Percentiles rank a stretch among this genome's conserved stretches.
phyloP scores from a whole-genome alignment of 64 coral and sea anemone species.

The Porites australiensis region DNA sequence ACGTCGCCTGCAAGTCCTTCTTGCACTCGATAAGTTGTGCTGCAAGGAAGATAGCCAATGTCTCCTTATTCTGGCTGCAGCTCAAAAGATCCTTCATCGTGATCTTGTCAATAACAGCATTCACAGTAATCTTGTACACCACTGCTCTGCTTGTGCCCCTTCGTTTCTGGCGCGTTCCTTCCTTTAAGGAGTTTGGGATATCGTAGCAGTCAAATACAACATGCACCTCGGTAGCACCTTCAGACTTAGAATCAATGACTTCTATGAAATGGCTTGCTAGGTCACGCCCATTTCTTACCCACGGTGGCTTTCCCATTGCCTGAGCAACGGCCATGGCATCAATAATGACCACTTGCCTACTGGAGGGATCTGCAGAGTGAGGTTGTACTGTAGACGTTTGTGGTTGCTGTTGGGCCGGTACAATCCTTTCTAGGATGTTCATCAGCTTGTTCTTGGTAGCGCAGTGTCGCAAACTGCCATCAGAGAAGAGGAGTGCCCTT shows the following conservation, averaged over 20 bases:
- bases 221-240: conserved; percentile 20
- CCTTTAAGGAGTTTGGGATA: conserved; percentile 39
- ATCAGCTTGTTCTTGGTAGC: conserved; percentile 43
- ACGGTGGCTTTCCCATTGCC: too few relatives aligned
- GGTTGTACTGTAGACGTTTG: too few relatives aligned
- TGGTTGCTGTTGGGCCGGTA: neutral
- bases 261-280: too few relatives aligned
- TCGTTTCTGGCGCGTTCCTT: conserved; percentile 20
- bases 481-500: conserved; percentile 25
- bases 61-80: neutral
- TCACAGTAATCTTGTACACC: neutral
- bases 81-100: neutral
- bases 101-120: neutral
- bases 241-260: neutral
- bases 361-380: too few relatives aligned
- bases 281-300: too few relatives aligned
- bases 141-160: neutral
- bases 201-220: conserved; percentile 51
- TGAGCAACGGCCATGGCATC: too few relatives aligned
- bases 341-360: too few relatives aligned
- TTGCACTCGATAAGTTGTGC: too few relatives aligned
- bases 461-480: conserved; percentile 47
- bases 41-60: neutral
- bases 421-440: neutral
- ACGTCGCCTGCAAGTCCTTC: neutral